These are phyloP conservation scores for Phlogophora meticulosa DNA, from an alignment of 2,888 invertebrate species.

Conservation along the genomic window DNA sequence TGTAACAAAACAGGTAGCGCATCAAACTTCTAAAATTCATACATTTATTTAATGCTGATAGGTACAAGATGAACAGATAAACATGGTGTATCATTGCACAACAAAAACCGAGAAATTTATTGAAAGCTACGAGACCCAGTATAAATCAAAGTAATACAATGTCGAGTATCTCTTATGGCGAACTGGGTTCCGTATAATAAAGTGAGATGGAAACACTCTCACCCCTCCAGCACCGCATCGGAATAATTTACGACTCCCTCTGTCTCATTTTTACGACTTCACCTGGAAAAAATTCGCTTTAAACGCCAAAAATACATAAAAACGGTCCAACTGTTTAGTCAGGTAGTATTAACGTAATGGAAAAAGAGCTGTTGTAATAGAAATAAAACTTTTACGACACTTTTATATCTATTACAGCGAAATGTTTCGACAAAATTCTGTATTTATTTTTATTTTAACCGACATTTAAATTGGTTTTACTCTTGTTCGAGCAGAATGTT, in stretches of 20 bases:
- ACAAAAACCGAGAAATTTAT: constrained; percentile 22
- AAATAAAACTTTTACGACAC: constrained; percentile 67
- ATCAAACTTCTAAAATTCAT: not conserved
- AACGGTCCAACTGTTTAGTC: constrained; percentile 56
- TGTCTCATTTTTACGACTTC: constrained; percentile 59
- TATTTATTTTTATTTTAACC: constrained; percentile 46
- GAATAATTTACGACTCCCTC: constrained; percentile 61
- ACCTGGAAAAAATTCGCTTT: constrained; percentile 57
- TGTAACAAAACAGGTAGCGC: not conserved
- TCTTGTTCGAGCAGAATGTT: constrained; percentile 46
- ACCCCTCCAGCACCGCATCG: constrained; percentile 9
- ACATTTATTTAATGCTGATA: not conserved
- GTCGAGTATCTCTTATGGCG: constrained; percentile 27
- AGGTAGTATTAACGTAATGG: constrained; percentile 62
- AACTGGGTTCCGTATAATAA: constrained; percentile 48
- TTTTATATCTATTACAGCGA: constrained; percentile 53
- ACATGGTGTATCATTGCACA: not conserved
- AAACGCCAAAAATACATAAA: constrained; percentile 62
- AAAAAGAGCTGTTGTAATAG: constrained; percentile 60
- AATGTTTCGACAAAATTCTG: constrained; percentile 37
- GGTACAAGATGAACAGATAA: not conserved
- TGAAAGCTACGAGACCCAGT: constrained; percentile 30
- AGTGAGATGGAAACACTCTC: constrained; percentile 34
- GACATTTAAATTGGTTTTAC: constrained; percentile 52
- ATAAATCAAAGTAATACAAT: constrained; percentile 52